These are phyloP conservation scores for Polypterus senegalus DNA, from an alignment of 2,113 vertebrate species.

Conservation along the genomic window DNA sequence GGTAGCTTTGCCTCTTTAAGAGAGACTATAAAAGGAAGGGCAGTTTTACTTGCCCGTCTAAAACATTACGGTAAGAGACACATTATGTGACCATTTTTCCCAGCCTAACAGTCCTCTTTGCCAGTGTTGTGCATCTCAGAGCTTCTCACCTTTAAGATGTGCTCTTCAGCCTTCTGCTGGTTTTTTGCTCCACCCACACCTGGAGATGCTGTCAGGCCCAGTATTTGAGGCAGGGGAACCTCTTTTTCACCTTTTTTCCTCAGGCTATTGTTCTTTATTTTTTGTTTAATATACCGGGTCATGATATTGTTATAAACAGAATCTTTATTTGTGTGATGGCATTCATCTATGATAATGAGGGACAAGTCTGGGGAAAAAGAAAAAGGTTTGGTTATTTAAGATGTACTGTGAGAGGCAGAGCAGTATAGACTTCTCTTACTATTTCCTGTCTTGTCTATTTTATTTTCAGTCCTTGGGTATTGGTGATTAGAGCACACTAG, in stretches of 20 bases:
- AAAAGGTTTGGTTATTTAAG: no score
- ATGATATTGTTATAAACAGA: conserved; percentile 87
- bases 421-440: conserved; percentile 4
- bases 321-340: conserved; percentile 90
- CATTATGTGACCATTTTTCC: no score
- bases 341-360: conserved; percentile 88
- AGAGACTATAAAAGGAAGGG: no score
- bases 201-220: conserved; percentile 85
- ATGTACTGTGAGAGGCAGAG: background rate
- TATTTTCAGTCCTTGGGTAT: background rate
- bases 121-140: background rate
- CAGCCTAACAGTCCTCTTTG: no score
- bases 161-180: conserved; percentile 61
- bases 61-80: no score
- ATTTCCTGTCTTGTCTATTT: background rate
- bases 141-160: conserved; percentile 76
- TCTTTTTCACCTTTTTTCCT: conserved; percentile 51
- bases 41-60: no score
- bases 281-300: conserved; percentile 77
- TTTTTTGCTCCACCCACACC: conserved; percentile 73
- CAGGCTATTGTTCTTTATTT: conserved; percentile 50
- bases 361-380: conserved; percentile 59
- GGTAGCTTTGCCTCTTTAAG: no score
- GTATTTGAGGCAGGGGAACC: conserved; percentile 66
- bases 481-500: no score